Percentiles rank a stretch among this genome's conserved stretches.
phyloP scores from a whole-genome alignment of 2,113 vertebrate genomes.

The Craseonycteris thonglongyai region DNA sequence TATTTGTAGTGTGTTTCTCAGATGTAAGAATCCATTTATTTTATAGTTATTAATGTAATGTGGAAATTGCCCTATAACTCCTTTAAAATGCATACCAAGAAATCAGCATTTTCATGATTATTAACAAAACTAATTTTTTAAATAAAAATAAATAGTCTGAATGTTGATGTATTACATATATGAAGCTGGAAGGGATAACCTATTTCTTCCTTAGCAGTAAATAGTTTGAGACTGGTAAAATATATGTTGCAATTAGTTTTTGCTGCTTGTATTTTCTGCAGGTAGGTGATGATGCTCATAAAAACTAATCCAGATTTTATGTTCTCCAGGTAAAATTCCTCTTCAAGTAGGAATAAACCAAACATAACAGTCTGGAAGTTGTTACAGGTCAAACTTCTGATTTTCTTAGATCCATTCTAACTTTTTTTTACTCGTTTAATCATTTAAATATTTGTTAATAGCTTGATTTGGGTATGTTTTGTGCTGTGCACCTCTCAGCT shows the following conservation, averaged over 20 bases:
- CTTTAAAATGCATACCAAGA: background rate
- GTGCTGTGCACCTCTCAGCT: background rate
- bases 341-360: background rate
- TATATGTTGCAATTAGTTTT: background rate
- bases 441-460: background rate
- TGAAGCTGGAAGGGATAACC: background rate
- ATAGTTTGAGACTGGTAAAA: background rate
- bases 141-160: background rate
- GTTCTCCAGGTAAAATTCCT: background rate
- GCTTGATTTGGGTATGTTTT: background rate
- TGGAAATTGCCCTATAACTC: background rate
- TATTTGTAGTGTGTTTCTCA: background rate
- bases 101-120: background rate
- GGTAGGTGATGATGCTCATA: background rate
- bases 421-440: background rate
- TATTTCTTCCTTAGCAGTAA: background rate
- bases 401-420: background rate
- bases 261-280: background rate
- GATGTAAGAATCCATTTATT: background rate
- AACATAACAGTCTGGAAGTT: background rate
- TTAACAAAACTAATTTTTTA: background rate
- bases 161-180: background rate
- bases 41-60: slow-evolving; percentile 25
- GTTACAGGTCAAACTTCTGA: background rate
- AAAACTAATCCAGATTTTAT: background rate